These are phyloP conservation scores for Amblyjoppa fuscipennis DNA, from an alignment of 2,888 invertebrate genomes.

Conservation along the genomic window DNA sequence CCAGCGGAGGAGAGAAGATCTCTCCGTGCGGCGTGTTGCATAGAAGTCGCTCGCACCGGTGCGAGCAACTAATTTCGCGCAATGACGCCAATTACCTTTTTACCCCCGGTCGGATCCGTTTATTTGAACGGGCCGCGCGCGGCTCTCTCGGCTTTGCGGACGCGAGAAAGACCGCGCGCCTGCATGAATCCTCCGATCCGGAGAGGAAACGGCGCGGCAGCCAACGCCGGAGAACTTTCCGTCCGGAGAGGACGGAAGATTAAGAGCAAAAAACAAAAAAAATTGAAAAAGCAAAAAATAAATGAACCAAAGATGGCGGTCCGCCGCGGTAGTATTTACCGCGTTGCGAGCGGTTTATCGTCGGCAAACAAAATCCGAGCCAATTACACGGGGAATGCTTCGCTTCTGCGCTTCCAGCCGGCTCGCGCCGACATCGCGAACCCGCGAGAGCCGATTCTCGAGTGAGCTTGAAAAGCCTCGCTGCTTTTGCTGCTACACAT, in stretches of 20 bases:
- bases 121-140: constrained; percentile 68
- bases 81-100: constrained; percentile 81
- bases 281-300: constrained; percentile 8
- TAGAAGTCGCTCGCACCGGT: constrained; percentile 4
- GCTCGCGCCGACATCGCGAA: constrained; percentile 50
- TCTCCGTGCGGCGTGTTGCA: neutral
- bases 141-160: constrained; percentile 37
- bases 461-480: constrained; percentile 7
- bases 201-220: constrained; percentile 44
- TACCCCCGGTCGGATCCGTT: constrained; percentile 72
- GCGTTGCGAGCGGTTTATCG: constrained; percentile 75
- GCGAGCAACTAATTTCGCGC: constrained; percentile 76
- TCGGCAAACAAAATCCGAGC: constrained; percentile 80
- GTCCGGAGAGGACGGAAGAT: constrained; percentile 64
- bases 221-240: constrained; percentile 51
- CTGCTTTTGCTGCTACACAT: neutral
- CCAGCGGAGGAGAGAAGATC: neutral
- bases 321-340: constrained; percentile 71
- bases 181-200: constrained; percentile 19
- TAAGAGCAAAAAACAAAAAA: constrained; percentile 41
- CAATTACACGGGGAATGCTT: constrained; percentile 80
- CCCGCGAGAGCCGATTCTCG: constrained; percentile 12
- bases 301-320: constrained; percentile 2
- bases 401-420: constrained; percentile 44
- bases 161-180: constrained; percentile 23